phyloP scores from a whole-genome alignment of 2,888 invertebrate species.

The Mermis nigrescens region DNA sequence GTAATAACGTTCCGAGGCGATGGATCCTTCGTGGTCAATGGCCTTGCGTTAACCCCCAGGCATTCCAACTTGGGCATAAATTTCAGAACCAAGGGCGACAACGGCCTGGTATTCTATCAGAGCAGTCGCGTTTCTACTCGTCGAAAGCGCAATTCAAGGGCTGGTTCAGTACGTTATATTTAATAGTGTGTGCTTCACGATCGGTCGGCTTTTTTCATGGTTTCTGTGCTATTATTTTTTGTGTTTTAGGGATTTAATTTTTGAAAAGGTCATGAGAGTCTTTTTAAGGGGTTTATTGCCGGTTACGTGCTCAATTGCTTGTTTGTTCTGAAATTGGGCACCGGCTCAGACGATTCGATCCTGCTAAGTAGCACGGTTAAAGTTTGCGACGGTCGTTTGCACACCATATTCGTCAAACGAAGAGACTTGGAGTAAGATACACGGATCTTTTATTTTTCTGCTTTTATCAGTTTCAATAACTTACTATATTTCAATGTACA shows the following conservation, averaged over 20 bases:
- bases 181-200: too few species aligned
- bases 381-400: conserved; percentile 23
- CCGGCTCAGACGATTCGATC: not conserved
- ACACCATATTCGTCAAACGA: conserved; percentile 25
- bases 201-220: too few species aligned
- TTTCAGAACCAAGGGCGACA: conserved; percentile 32
- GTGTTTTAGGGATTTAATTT: too few species aligned
- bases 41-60: conserved; percentile 20
- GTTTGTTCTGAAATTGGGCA: conserved; percentile 20
- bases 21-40: conserved; percentile 26
- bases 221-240: too few species aligned
- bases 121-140: conserved; percentile 17
- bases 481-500: too few species aligned
- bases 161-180: too few species aligned
- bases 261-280: not conserved
- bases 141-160: conserved; percentile 9
- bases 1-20: conserved; percentile 28
- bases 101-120: conserved; percentile 33
- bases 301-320: conserved; percentile 33
- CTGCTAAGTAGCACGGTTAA: not conserved
- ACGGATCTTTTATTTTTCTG: too few species aligned
- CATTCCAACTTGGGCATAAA: conserved; percentile 32
- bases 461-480: too few species aligned
- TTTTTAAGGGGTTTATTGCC: conserved; percentile 33
- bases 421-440: conserved; percentile 21